Evolutionary conservation across 2,113 vertebrate species (phyloP).

Genomic region (Carassius auratus): DNA sequence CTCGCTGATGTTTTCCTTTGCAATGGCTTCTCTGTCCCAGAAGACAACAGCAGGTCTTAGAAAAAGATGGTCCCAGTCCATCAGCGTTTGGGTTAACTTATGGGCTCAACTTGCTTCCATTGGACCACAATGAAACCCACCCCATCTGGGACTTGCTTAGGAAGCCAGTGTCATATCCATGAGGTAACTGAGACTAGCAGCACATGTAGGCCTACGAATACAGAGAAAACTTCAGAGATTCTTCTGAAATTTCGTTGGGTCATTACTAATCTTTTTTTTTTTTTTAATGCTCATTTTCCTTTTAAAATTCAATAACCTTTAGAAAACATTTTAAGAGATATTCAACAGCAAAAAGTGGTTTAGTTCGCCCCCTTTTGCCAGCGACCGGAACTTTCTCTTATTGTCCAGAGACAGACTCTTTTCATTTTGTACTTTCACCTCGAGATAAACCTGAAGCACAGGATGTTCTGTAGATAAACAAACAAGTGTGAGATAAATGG

Average conservation of each 20-base stretch:
- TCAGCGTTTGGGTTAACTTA: background rate
- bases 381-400: background rate
- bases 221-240: background rate
- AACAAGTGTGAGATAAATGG: background rate
- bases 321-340: background rate
- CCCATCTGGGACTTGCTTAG: too few species aligned
- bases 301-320: too few species aligned
- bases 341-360: background rate
- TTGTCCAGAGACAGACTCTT: background rate
- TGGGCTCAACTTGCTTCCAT: background rate
- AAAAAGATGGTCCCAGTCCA: background rate
- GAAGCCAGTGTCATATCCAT: background rate
- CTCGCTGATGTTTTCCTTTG: background rate
- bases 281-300: too few species aligned
- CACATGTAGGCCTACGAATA: background rate
- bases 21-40: background rate
- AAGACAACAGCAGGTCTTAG: background rate
- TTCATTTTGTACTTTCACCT: background rate
- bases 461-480: background rate
- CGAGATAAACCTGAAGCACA: background rate
- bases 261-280: background rate
- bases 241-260: background rate
- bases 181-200: background rate
- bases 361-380: conserved; percentile 46
- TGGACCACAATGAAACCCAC: background rate